A percentile compares a stretch with the other conserved stretches of the same genome.
phyloP scores from a whole-genome alignment of 2,797 vertebrate genomes.

The Euthynnus affinis region DNA sequence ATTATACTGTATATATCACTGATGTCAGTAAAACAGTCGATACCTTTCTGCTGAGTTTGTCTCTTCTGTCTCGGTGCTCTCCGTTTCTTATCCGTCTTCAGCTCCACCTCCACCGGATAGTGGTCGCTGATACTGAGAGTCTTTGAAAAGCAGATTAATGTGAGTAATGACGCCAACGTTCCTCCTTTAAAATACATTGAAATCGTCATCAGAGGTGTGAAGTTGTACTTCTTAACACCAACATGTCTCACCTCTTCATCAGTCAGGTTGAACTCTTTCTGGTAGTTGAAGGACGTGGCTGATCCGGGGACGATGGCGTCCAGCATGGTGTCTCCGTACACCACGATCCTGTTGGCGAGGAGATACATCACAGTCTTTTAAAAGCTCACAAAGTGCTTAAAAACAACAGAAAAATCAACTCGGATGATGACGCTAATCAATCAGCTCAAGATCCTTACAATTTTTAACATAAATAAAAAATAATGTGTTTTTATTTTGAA shows the following conservation, averaged over 20 bases:
- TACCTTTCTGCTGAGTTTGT: conserved; percentile 29
- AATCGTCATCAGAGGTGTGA: background rate
- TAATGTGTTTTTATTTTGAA: too few relatives aligned
- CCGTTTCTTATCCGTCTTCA: conserved; percentile 37
- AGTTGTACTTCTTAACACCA: too few relatives aligned
- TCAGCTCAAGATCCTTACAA: too few relatives aligned
- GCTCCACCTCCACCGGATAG: conserved; percentile 83
- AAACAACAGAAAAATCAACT: background rate
- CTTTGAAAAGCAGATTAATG: conserved; percentile 46
- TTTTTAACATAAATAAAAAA: too few relatives aligned
- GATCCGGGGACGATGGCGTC: conserved; percentile 67
- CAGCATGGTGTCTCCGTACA: conserved; percentile 70
- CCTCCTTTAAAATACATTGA: background rate
- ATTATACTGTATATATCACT: background rate
- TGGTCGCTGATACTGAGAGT: conserved; percentile 80
- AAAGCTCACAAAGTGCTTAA: background rate
- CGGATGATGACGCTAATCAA: too few relatives aligned
- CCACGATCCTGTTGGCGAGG: conserved; percentile 77
- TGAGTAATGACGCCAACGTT: background rate
- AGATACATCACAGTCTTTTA: background rate
- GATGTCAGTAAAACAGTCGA: background rate
- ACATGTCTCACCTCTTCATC: conserved; percentile 67
- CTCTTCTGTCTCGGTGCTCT: background rate
- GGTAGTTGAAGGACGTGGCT: conserved; percentile 83
- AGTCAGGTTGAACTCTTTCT: conserved; percentile 67